These are phyloP conservation scores for Drosophila pseudoobscura DNA, from an alignment of 1,140 invertebrate genomes.

Conservation along the genomic window DNA sequence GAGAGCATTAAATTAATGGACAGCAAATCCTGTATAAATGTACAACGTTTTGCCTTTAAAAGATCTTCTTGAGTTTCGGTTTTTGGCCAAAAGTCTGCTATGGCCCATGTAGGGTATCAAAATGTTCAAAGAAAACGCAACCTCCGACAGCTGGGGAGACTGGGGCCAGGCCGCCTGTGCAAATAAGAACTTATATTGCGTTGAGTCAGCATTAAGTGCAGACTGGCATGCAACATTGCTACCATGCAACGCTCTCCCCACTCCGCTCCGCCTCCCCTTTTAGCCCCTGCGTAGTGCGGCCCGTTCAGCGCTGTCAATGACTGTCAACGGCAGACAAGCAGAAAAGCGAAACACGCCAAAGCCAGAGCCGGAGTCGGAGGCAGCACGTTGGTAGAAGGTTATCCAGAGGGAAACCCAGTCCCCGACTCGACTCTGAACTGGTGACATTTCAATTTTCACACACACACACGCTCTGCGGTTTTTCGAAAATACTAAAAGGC, in stretches of 20 bases:
- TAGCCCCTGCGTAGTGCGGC: background rate
- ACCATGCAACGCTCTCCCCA: conserved; percentile 49
- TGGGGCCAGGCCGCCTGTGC: conserved; percentile 37
- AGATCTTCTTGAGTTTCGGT: conserved; percentile 4
- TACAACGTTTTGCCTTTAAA: too few species aligned
- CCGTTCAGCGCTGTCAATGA: conserved; percentile 68
- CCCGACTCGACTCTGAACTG: conserved; percentile 31
- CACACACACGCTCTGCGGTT: conserved; percentile 60
- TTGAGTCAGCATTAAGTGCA: conserved; percentile 78
- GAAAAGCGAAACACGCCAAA: conserved; percentile 63
- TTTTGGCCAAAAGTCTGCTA: conserved; percentile 25
- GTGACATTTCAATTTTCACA: conserved; percentile 79
- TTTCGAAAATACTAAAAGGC: conserved; percentile 27
- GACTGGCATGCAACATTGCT: conserved; percentile 70
- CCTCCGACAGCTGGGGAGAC: conserved; percentile 33
- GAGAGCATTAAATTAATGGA: background rate
- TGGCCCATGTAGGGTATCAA: conserved; percentile 39
- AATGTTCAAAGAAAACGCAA: conserved; percentile 33
- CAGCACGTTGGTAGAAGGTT: background rate
- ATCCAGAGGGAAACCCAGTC: conserved; percentile 19
- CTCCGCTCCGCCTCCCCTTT: background rate
- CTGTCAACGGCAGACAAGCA: conserved; percentile 74
- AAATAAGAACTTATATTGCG: conserved; percentile 73
- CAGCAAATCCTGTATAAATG: background rate
- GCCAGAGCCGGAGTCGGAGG: conserved; percentile 6